A percentile compares a stretch with the other conserved stretches of the same genome.
Conservation (phyloP, 2,888 invertebrate species). For the Crepidodera aurea region DNA sequence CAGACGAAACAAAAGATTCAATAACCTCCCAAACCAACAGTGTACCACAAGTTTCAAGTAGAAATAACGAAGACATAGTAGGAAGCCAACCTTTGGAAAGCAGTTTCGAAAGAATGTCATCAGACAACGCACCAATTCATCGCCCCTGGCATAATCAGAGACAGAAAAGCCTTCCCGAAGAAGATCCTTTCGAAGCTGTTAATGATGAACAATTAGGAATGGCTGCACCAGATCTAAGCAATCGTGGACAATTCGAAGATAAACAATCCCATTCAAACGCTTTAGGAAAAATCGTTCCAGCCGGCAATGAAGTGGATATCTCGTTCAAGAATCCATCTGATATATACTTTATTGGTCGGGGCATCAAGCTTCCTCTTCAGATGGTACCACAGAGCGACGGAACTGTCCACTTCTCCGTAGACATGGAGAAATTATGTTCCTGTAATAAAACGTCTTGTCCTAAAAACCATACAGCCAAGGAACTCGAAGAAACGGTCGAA, state of each 20-base stretch:
- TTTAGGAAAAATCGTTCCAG: slow-evolving; percentile 40
- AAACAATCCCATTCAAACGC: slow-evolving; percentile 19
- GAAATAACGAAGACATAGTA: slow-evolving; percentile 1
- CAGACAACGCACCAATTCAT: neutral
- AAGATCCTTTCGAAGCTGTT: neutral
- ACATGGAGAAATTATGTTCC: slow-evolving; percentile 57
- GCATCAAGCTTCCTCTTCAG: slow-evolving; percentile 58
- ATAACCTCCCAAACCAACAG: too few relatives aligned
- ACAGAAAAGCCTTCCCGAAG: neutral
- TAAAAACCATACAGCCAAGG: slow-evolving; percentile 41
- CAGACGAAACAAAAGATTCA: too few relatives aligned
- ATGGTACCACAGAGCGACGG: slow-evolving; percentile 54
- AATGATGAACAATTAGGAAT: slow-evolving; percentile 1
- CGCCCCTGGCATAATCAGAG: neutral
- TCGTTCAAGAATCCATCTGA: slow-evolving; percentile 37
- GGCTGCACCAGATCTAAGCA: neutral
- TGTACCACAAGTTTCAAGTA: neutral
- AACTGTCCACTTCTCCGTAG: slow-evolving; percentile 55
- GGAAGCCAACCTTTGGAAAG: slow-evolving; percentile 34
- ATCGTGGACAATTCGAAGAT: slow-evolving; percentile 13
- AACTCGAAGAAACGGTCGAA: slow-evolving; percentile 44
- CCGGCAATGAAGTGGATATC: slow-evolving; percentile 20
- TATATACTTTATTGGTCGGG: slow-evolving; percentile 56
- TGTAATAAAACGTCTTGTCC: slow-evolving; percentile 48
- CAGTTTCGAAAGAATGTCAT: slow-evolving; percentile 26